Conservation (phyloP, 2,113 vertebrate genomes). For the Malurus cyaneus region DNA sequence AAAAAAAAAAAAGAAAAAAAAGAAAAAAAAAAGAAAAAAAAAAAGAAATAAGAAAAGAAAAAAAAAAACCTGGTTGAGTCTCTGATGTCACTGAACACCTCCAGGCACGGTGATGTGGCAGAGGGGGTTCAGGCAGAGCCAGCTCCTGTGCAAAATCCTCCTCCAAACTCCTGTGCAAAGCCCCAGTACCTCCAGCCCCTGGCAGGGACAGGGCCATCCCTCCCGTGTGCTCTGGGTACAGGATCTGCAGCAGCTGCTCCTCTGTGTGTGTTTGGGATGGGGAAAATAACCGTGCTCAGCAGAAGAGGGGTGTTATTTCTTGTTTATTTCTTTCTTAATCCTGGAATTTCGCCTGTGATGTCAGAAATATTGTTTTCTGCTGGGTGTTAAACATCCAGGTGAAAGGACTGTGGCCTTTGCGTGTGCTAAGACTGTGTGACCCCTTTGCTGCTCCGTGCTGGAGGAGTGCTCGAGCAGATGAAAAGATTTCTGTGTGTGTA, state of each 20-base stretch:
- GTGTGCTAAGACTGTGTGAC: background rate
- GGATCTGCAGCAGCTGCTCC: background rate
- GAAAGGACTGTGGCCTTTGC: background rate
- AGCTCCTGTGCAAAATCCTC: background rate
- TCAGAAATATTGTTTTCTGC: background rate
- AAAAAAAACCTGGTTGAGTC: no score
- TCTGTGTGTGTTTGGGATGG: accelerated
- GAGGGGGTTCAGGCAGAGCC: background rate
- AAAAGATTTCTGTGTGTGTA: background rate
- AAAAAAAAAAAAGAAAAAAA: no score
- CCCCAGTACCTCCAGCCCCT: background rate
- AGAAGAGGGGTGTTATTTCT: background rate
- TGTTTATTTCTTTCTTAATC: background rate
- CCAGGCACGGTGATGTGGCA: accelerated
- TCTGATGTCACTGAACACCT: background rate
- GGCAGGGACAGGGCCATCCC: background rate
- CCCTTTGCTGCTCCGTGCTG: background rate
- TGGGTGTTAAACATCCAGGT: background rate
- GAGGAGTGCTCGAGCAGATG: background rate
- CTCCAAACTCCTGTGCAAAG: background rate
- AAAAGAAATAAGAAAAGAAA: no score
- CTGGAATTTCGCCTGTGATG: background rate
- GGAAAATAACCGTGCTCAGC: background rate
- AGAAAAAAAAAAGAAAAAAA: no score
- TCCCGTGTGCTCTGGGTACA: accelerated